Base-by-base conservation (phyloP, 2,797 vertebrate species). In the Philypnodon macrostomus region DNA sequence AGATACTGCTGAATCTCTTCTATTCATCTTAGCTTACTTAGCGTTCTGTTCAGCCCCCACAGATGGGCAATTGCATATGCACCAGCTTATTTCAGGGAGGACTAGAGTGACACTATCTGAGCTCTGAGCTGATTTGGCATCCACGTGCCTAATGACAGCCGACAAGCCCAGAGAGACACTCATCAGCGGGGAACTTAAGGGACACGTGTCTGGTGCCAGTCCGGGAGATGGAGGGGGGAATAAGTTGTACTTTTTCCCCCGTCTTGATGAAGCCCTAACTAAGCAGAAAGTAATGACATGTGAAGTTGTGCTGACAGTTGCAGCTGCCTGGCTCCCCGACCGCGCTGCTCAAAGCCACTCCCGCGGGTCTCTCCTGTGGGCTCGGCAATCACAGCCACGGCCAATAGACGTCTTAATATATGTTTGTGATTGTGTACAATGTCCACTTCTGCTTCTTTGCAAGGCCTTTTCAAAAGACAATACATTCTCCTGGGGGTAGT, bases 261-360 rank as follows among this genome's bases (percentile, higher is more conserved):
- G 71, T 79, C 73, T 77, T 73, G 83, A 81, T 81, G 85, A 88
- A 89, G 82, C 83, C 86, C 79, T 80, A 87, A 84, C 85, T 88
- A 87, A 88, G 87, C 89, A 90, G 85, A 89, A 88, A 86, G 85
- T 88, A 90, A 90, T 88, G 87, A 85, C 84, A 88, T 89, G 87
- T 89, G 89, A 89, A 89, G 87, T 84, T 87, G 77, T 89, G 89
- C 89, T 90, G 88, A 90, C 88, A 87, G 84, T 71, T 72, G 86
- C 90, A 90, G 83, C 86, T 85, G 87, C 79, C 78, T 52, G 44
- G 79, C 77, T 85, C 81, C 70, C 81, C 67, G 4, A 67, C 71
- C 39, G 68, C 35, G 73, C 54, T 47, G 59, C 71, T 79, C 53
- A 70, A 79, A 63, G 63, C 64, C 73, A 15, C 73, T 79, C 80